phyloP scores from a whole-genome alignment of 2,888 invertebrate genomes.

The Cylindroiulus punctatus region DNA sequence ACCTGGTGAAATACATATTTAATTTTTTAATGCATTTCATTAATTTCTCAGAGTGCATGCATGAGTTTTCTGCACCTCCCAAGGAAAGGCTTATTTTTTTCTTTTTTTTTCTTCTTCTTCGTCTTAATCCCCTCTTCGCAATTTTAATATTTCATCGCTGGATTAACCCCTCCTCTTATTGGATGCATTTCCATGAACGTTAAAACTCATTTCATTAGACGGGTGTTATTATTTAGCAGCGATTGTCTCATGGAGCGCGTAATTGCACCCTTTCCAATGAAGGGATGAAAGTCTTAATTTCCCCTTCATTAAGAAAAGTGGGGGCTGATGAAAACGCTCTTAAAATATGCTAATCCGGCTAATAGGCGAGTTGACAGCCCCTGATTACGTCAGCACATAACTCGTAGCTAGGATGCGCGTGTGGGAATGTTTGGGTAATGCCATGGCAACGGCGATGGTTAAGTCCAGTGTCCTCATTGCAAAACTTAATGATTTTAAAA shows the following conservation, averaged over 20 bases:
- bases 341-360: not conserved
- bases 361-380: not conserved
- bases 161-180: not conserved
- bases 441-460: too few relatives aligned
- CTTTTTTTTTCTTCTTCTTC: not conserved
- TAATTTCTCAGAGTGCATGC: not conserved
- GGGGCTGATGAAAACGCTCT: not conserved
- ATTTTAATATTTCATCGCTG: not conserved
- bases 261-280: not conserved
- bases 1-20: not conserved
- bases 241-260: not conserved
- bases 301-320: slow-evolving; percentile 18
- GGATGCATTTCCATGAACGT: not conserved
- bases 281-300: slow-evolving; percentile 5
- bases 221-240: not conserved
- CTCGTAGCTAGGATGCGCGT: too few relatives aligned
- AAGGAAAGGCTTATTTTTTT: not conserved
- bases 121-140: not conserved
- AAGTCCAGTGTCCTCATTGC: too few relatives aligned
- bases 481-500: too few relatives aligned
- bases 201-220: slow-evolving; percentile 18
- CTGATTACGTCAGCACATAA: not conserved
- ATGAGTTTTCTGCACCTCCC: not conserved
- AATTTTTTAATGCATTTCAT: not conserved
- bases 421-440: too few relatives aligned